Evolutionary conservation across 2,888 invertebrate species (phyloP).

Genomic region (Agrochola lota): DNA sequence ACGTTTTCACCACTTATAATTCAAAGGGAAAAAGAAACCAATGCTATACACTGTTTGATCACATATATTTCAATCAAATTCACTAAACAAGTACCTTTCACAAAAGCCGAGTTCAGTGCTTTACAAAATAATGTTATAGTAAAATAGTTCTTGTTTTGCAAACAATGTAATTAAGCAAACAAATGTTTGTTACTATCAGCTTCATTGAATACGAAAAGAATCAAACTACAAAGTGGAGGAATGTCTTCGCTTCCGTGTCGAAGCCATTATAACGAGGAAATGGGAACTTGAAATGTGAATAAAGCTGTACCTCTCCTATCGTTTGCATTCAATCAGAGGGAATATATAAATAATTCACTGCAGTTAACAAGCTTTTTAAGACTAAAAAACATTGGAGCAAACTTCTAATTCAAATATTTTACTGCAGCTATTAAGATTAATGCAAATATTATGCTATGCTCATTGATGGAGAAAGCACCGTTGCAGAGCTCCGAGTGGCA

Average conservation of each 20-base stretch:
- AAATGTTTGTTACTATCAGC: constrained; percentile 30
- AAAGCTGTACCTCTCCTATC: constrained; percentile 58
- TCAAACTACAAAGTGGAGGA: constrained; percentile 64
- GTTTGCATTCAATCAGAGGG: constrained; percentile 61
- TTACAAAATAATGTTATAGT: constrained; percentile 19
- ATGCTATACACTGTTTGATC: constrained; percentile 42
- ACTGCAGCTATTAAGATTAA: constrained; percentile 60
- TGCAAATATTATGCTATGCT: constrained; percentile 65
- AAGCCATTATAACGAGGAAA: constrained; percentile 64
- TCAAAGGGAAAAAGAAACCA: constrained; percentile 39
- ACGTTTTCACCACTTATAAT: constrained; percentile 36
- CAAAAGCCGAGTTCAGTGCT: not conserved
- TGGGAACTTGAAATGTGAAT: constrained; percentile 65
- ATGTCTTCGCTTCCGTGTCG: constrained; percentile 60
- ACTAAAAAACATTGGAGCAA: not conserved
- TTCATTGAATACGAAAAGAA: constrained; percentile 63
- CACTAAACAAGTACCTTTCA: constrained; percentile 17
- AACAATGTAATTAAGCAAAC: constrained; percentile 43
- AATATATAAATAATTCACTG: constrained; percentile 43
- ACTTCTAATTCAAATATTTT: constrained; percentile 55
- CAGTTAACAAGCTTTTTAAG: constrained; percentile 14
- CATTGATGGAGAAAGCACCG: constrained; percentile 71
- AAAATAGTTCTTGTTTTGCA: constrained; percentile 23
- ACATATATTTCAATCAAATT: constrained; percentile 53
- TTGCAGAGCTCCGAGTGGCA: constrained; percentile 83